A percentile compares a stretch with the other conserved stretches of the same genome.
Evolutionary conservation across 30 jellyfish, hydroid and myxozoan genomes (phyloP).

Genomic region (Sanderia malayensis): DNA sequence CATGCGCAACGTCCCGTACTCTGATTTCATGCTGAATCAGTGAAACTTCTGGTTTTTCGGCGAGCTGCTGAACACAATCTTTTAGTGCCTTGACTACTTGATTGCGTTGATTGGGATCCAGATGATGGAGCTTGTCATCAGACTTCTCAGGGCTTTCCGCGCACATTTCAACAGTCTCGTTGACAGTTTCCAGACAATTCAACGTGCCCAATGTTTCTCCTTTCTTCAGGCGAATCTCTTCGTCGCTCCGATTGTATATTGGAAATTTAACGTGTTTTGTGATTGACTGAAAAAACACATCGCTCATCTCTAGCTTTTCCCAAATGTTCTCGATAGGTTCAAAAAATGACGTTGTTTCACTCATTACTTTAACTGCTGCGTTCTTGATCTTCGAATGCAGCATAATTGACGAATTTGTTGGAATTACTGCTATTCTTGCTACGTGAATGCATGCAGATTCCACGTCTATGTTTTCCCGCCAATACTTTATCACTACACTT

Average conservation of each 20-base stretch:
- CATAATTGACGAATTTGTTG: conserved; percentile 4
- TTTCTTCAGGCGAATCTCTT: not conserved
- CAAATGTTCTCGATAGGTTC: conserved; percentile 3
- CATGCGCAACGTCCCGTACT: conserved; percentile 5
- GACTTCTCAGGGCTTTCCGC: not conserved
- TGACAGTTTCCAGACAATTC: not conserved
- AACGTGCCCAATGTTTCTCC: conserved; percentile 5
- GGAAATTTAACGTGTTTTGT: conserved; percentile 4
- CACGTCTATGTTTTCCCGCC: not conserved
- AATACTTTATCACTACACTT: not conserved
- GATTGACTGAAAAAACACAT: conserved; percentile 3
- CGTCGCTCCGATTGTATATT: not conserved
- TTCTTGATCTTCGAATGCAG: conserved; percentile 13
- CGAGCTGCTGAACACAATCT: not conserved
- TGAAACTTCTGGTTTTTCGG: conserved; percentile 2
- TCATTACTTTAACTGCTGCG: not conserved
- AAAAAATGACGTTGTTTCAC: not conserved
- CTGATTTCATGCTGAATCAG: not conserved
- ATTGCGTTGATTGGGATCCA: not conserved
- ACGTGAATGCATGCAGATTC: not conserved
- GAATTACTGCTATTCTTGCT: conserved; percentile 5
- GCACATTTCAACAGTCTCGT: not conserved
- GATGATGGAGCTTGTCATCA: not conserved
- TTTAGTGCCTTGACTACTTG: not conserved
- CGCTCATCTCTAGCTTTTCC: not conserved